Base-by-base conservation (phyloP, 2,888 invertebrate genomes). In the Rhodophaea formosa region DNA sequence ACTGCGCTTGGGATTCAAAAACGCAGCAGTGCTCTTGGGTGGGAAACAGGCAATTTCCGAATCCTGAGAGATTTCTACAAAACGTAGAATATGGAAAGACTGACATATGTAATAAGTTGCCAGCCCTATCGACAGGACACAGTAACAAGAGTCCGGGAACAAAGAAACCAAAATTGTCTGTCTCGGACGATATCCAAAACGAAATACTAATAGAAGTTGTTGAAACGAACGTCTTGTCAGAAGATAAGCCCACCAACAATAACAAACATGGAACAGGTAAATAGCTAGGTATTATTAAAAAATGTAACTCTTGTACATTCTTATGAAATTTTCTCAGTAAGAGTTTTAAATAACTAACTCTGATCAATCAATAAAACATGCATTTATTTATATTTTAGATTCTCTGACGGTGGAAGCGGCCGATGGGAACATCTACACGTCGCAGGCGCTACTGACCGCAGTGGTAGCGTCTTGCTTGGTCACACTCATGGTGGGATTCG, bases 1-100 rank as follows among this genome's bases (percentile, higher is more conserved):
- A 99, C 82, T 99, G 99, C 86, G 98, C 98, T 16, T 99, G 99
- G 99, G 96, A 97, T 80, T 93, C 94, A 7, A 93, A 92, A 63
- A 92, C 92, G 65, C 93, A 93, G 69, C 92, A 93, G 70, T 94
- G 94, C 74, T 82, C 89, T 65, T 91, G 91, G 88, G 91, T 92
- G 55, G 90, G 91, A 66, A 90, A 91, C 70, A 80, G 92, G 76
- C 89, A 93, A 71, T 93, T 92, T 77, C 93, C 93, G 70, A 93
- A 92, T 76, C 92, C 93, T 46, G 93, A 93, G 70, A 91, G 93
- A 68, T 92, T 95, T 76, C 92, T 95, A 72, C 96, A 96, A 86
- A 95, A 95, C 81, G 93, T 96, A 70, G 90, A 93, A 69, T 92
- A 92, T 71, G 96, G 95, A 75, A 94, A 94, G 85, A 94, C 93